These are phyloP conservation scores for Sylvilagus bachmani DNA, from an alignment of 2,113 vertebrate genomes.

Conservation along the genomic window DNA sequence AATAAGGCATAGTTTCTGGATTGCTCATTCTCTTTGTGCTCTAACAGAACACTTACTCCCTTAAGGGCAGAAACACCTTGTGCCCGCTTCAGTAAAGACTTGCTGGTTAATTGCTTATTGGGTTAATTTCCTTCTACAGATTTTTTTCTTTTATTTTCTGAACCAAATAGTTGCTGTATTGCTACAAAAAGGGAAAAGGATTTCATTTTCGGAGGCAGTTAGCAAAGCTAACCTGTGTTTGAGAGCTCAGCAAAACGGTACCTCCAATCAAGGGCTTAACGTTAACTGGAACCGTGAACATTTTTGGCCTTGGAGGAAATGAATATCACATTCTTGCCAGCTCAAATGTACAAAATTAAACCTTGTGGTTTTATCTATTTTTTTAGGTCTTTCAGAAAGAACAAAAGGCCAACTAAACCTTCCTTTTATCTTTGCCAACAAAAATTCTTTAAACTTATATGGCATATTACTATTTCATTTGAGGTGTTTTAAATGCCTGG, in stretches of 20 bases:
- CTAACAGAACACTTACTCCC: slow-evolving; percentile 2
- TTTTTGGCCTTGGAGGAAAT: slow-evolving; percentile 69
- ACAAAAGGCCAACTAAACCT: slow-evolving; percentile 70
- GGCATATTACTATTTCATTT: slow-evolving; percentile 57
- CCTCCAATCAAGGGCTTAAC: slow-evolving; percentile 41
- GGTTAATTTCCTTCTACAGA: slow-evolving; percentile 47
- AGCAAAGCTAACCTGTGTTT: slow-evolving; percentile 36
- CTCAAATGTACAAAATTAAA: slow-evolving; percentile 71
- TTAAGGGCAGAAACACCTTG: slow-evolving; percentile 32
- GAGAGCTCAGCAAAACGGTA: slow-evolving; percentile 54
- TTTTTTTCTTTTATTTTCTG: slow-evolving; percentile 35
- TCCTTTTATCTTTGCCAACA: slow-evolving; percentile 67
- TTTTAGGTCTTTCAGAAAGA: slow-evolving; percentile 66
- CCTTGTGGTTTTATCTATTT: slow-evolving; percentile 69
- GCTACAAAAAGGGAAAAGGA: slow-evolving; percentile 23
- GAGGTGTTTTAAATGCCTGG: slow-evolving; percentile 49
- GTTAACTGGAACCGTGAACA: slow-evolving; percentile 61
- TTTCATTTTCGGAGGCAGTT: slow-evolving; percentile 56
- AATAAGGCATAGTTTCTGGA: background rate
- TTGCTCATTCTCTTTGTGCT: slow-evolving; percentile 23
- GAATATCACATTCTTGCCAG: slow-evolving; percentile 60
- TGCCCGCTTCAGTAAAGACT: background rate
- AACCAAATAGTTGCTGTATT: slow-evolving; percentile 26
- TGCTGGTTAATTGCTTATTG: slow-evolving; percentile 55
- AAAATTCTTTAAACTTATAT: slow-evolving; percentile 59